Percentiles rank a stretch among this genome's conserved stretches.
Evolutionary conservation across 2,113 vertebrate genomes (phyloP).

Genomic region (Paradisaea rubra): DNA sequence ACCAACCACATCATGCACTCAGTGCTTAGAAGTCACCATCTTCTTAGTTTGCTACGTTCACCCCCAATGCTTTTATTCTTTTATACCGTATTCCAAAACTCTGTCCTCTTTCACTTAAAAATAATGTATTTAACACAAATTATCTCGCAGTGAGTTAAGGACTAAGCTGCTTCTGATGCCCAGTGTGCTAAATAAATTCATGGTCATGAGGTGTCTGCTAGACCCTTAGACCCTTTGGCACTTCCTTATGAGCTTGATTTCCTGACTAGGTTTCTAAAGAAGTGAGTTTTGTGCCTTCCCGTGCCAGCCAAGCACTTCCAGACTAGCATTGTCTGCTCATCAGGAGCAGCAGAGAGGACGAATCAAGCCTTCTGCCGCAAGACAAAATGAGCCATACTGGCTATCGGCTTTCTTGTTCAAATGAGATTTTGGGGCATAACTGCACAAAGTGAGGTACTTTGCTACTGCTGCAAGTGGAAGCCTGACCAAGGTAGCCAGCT

Average conservation of each 20-base stretch:
- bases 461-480: background rate
- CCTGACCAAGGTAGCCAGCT: background rate
- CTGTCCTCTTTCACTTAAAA: background rate
- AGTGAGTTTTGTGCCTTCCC: background rate
- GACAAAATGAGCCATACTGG: background rate
- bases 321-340: background rate
- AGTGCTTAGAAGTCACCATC: background rate
- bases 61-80: background rate
- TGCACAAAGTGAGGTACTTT: background rate
- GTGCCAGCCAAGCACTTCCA: background rate
- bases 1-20: background rate
- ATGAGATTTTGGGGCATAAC: background rate
- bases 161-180: background rate
- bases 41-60: background rate
- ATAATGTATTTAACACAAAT: background rate
- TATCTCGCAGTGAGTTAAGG: background rate
- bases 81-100: background rate
- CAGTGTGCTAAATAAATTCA: background rate
- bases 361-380: background rate
- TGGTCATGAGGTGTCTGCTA: background rate
- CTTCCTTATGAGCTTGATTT: background rate
- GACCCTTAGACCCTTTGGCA: background rate
- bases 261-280: background rate
- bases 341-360: background rate
- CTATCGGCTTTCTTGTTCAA: background rate